A percentile compares a stretch with the other conserved stretches of the same genome.
phyloP scores from a whole-genome alignment of 2,113 vertebrate species.

The Strix uralensis region DNA sequence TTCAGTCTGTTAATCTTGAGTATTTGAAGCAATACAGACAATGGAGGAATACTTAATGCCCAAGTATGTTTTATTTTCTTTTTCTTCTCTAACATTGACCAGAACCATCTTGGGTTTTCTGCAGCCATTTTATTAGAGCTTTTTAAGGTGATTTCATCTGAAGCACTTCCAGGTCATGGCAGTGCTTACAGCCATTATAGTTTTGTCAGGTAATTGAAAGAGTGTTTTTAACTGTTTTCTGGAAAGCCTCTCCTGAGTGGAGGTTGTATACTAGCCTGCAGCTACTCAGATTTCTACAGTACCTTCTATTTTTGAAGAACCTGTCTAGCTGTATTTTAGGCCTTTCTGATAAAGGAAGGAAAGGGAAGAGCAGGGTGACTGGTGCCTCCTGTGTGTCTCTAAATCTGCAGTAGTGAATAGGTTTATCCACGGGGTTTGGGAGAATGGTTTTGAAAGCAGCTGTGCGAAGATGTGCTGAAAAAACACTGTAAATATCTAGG shows the following conservation, averaged over 20 bases:
- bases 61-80: neutral
- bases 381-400: neutral
- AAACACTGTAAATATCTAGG: neutral
- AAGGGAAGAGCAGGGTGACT: neutral
- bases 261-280: neutral
- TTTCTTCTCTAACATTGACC: neutral
- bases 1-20: neutral
- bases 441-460: neutral
- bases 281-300: neutral
- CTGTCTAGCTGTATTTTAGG: neutral
- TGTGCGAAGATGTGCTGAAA: neutral
- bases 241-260: neutral
- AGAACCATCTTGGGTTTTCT: neutral
- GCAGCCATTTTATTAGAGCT: neutral
- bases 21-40: neutral
- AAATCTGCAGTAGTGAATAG: neutral
- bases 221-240: neutral
- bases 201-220: neutral
- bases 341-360: neutral
- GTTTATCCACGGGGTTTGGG: fast-evolving
- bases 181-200: neutral
- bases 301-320: neutral
- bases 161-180: neutral
- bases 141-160: neutral
- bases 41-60: neutral